Evolutionary conservation across 1,140 invertebrate genomes (phyloP), one percentile per base, ranked within the genome.

Genomic region (Aphelinus atriplicis): DNA sequence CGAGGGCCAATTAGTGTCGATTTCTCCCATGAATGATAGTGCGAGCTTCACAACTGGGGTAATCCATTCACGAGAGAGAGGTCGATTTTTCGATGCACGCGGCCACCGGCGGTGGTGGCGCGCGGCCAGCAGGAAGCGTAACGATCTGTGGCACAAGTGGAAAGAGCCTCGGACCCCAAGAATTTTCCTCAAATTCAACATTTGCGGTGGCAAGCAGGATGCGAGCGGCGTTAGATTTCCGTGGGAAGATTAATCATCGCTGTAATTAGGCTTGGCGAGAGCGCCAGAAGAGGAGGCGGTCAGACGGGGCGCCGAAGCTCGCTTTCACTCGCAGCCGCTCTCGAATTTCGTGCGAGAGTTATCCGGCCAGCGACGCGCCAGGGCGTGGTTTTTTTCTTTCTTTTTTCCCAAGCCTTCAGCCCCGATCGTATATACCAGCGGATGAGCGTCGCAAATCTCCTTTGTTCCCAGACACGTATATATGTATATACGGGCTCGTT

Each of bases 331-430:
- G 58, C 74, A 77, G 80, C 78, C 80, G 80, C 67, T 46, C 63
- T 84, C 81, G 73, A 82, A 81, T 83, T 83, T 82, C 79, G 66
- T 78, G 26, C 26, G 26, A 26, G 69, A 77, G 50, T 6, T 75
- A 78, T 71, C 71, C 47, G 61, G 26, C 26, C 60, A 68, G 58
- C 74, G 81, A 77, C 26, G 26, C 81, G 81, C 81, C 82, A 79
- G 80, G 82, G 81, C 83, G 82, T 83, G 83, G 81, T 72, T 26
- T 26, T 26, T 26, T 26, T 26, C 26, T 26, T 26, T 26, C 26
- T 26, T 26, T 26, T 26, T 0, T 26, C 26, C 26, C 26, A 26
- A 26, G 0, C 26, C 26, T 26, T 26, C 26, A 26, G 26, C 26
- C 26, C 26, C 26, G 26, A 26, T 26, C 26, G 58, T 69, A 65